Percentiles rank a stretch among this genome's conserved stretches.
Conservation (phyloP, 2,797 vertebrate genomes). For the Sebastes steindachneri region DNA sequence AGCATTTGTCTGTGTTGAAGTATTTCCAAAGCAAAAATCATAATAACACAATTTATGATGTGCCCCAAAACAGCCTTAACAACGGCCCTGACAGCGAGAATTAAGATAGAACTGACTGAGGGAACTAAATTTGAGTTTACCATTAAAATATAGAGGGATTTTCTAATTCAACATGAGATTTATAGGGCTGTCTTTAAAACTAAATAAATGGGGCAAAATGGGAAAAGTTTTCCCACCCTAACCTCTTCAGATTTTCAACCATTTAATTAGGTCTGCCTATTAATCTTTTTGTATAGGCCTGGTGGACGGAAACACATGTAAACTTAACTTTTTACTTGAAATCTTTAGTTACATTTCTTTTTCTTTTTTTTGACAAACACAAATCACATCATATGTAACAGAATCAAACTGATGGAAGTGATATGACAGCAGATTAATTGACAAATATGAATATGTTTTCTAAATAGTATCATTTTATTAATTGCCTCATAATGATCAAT, state of each 20-base stretch:
- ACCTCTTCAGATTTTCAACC: not conserved
- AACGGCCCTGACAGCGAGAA: rapidly evolving
- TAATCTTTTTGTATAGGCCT: too few relatives aligned
- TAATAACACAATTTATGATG: rapidly evolving
- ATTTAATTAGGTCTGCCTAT: not conserved
- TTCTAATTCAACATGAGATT: not conserved
- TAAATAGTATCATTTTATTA: not conserved
- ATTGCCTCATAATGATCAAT: not conserved
- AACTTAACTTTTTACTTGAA: too few relatives aligned
- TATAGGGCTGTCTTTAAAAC: not conserved
- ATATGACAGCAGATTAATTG: not conserved
- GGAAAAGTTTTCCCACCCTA: not conserved
- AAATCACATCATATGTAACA: not conserved
- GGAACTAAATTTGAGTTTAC: not conserved
- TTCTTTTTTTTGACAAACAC: not conserved
- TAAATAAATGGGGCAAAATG: not conserved
- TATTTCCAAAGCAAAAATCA: too few relatives aligned
- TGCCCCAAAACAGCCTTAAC: not conserved
- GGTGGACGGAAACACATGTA: rapidly evolving
- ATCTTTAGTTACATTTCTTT: not conserved
- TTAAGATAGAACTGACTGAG: not conserved
- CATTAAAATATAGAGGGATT: not conserved
- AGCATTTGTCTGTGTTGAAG: too few relatives aligned
- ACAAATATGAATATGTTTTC: not conserved
- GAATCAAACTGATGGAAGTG: not conserved